Evolutionary conservation across 2,797 vertebrate genomes (phyloP).

Genomic region (Cyprinella venusta): DNA sequence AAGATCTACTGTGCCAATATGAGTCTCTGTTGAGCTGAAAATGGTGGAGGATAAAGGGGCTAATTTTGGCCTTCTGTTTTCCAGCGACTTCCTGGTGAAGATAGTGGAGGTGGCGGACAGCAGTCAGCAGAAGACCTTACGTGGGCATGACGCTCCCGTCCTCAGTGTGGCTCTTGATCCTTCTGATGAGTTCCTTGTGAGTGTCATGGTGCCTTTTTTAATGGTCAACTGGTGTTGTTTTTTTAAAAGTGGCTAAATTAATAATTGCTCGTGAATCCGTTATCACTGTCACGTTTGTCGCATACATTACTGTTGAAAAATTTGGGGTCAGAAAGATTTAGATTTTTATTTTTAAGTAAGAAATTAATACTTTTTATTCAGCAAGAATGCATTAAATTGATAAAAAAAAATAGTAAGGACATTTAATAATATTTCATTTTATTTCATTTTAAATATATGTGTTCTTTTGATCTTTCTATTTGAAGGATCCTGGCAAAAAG

Average conservation of each 20-base stretch:
- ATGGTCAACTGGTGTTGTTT: not conserved
- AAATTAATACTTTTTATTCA: not conserved
- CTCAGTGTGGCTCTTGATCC: conserved; percentile 94
- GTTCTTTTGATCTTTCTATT: not conserved
- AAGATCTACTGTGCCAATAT: conserved; percentile 42
- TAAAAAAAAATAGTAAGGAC: not conserved
- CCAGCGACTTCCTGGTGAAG: conserved; percentile 95
- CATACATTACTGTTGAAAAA: not conserved
- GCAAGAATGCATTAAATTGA: not conserved
- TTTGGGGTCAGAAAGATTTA: not conserved
- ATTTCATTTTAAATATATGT: not conserved
- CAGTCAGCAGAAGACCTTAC: conserved; percentile 91
- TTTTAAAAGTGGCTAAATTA: not conserved
- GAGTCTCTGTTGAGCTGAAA: conserved; percentile 19
- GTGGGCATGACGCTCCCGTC: conserved; percentile 91
- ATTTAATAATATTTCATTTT: not conserved
- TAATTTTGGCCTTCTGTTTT: conserved; percentile 33
- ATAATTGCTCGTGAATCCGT: not conserved
- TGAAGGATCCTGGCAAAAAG: not conserved
- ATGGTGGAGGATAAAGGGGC: not conserved
- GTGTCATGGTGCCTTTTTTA: conserved; percentile 40
- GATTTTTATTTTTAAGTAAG: not conserved
- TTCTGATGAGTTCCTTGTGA: conserved; percentile 88
- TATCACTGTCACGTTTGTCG: not conserved
- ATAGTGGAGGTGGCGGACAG: conserved; percentile 90